Percentiles rank a stretch among this genome's conserved stretches.
phyloP scores from a whole-genome alignment of 1,140 invertebrate genomes.

The Camponotus floridanus region DNA sequence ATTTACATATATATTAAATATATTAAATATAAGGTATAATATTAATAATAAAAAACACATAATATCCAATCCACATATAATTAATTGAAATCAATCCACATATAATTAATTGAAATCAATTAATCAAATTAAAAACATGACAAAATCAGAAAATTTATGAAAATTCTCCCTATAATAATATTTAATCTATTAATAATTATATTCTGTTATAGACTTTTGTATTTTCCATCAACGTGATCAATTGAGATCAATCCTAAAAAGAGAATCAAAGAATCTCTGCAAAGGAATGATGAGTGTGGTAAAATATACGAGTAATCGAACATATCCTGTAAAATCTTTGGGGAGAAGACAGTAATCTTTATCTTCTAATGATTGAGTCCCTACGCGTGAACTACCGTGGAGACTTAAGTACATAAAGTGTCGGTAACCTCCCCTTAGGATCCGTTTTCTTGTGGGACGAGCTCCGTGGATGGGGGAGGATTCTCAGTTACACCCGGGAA shows the following conservation, averaged over 20 bases:
- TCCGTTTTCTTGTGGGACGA: constrained; percentile 34
- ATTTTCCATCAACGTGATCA: background rate
- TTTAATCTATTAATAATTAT: constrained; percentile 12
- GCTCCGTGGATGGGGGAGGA: constrained; percentile 11
- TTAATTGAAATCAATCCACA: background rate
- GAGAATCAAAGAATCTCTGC: background rate
- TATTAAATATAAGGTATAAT: background rate
- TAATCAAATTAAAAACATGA: background rate
- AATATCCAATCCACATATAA: background rate
- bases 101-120: background rate
- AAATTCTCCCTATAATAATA: background rate
- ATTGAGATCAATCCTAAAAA: background rate
- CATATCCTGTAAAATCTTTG: constrained; percentile 17
- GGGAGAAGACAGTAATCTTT: constrained; percentile 33
- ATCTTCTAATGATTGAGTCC: constrained; percentile 46
- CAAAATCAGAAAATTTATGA: background rate
- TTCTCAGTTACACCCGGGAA: constrained; percentile 77
- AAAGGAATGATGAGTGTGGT: background rate
- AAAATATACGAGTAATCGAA: constrained; percentile 22
- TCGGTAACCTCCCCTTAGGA: constrained; percentile 45
- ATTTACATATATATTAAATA: background rate
- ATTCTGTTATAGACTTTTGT: background rate
- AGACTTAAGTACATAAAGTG: constrained; percentile 50
- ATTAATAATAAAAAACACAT: background rate
- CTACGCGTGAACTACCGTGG: background rate